Base-by-base conservation (phyloP, 2,113 vertebrate genomes). In the Neogale vison region DNA sequence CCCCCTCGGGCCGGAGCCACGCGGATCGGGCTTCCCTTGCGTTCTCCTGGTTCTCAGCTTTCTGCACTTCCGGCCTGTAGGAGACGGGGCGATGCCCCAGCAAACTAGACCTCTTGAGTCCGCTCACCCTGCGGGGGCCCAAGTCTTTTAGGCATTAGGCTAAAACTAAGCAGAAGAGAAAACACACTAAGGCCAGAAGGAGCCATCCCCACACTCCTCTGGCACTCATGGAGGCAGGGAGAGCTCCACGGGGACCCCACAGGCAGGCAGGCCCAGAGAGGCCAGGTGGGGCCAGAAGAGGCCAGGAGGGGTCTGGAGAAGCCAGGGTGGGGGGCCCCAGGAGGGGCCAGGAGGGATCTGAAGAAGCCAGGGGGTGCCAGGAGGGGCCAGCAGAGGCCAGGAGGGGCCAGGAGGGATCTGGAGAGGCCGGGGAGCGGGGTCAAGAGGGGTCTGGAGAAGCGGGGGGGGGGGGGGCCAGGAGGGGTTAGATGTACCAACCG, bases 11-110 rank as follows among this genome's bases (percentile, higher is more conserved):
- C 24, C 29, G 0, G 3, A 1, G 23, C 8, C 87, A 26, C 0
- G 0, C 0, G 2, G 15, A 39, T n/a, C 0, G 2, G 14, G 45
- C 39, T 39, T 83, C 0, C 0, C 12, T 42, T 11, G 4, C 0
- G 10, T 21, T 12, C 67, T 34, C 10, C 4, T 4, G 7, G 36
- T 52, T 29, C 67, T n/a, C 15, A 4, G 67, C 4, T 15, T 23
- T 50, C 87, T 57, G 63, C 4, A 10, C 59, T 20, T 52, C 31
- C 42, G 59, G 24, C 2, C 21, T 12, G 52, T 1, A 50, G 36
- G 50, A 24, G 12, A 36, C 12, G 31, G 29, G 31, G n/a, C 52
- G 8, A 0, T 3, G 21, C 12, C 26, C 29, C 2, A 42, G 84
- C n/a, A 18, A 29, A 67, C 80, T 0, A 42, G 76, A 65, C 13